phyloP scores from a whole-genome alignment of 2,797 vertebrate genomes.

The Gobio occitaniae region DNA sequence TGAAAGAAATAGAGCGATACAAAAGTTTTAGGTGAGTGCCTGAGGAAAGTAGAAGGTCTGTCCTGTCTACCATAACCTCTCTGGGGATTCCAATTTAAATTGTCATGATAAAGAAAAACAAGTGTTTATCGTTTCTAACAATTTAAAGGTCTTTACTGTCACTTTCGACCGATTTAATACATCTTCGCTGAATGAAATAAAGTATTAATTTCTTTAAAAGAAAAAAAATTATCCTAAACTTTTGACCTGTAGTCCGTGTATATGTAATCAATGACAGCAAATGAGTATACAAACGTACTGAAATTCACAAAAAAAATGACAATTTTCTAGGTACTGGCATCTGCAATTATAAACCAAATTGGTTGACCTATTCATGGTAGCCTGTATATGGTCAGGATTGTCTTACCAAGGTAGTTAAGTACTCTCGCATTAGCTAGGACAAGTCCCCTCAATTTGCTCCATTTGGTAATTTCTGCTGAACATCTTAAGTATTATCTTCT shows the following conservation, averaged over 20 bases:
- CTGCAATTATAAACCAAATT: neutral
- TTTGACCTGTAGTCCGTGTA: too few species aligned
- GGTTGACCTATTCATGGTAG: neutral
- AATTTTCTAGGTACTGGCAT: neutral
- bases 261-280: neutral
- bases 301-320: neutral
- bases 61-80: neutral
- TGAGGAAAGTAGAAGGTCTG: slow-evolving; percentile 38
- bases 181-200: neutral
- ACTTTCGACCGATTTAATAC: neutral
- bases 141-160: neutral
- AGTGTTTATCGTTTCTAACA: too few species aligned
- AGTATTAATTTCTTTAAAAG: too few species aligned
- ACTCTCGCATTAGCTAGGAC: neutral
- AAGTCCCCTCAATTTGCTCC: neutral
- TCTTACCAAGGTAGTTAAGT: neutral
- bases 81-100: neutral
- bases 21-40: slow-evolving; percentile 26
- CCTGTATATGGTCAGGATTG: neutral
- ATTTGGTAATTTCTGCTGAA: neutral
- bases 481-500: neutral
- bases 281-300: neutral
- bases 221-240: too few species aligned
- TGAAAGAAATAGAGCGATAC: slow-evolving; percentile 6
- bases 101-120: too few species aligned